phyloP scores from a whole-genome alignment of 2,888 invertebrate genomes.

The Chalcosyrphus nemorum region DNA sequence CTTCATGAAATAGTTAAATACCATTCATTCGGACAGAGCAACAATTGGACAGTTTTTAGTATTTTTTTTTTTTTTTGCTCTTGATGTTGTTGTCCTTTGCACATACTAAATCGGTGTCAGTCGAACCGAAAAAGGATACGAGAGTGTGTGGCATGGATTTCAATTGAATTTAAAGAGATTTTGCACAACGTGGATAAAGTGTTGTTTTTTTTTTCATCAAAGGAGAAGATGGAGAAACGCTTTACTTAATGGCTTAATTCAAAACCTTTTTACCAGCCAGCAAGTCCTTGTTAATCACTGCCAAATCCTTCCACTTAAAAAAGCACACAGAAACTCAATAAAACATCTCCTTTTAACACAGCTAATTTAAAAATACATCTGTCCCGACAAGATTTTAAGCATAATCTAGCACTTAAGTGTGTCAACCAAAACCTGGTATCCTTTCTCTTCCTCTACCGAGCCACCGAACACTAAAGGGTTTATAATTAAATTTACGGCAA shows the following conservation, averaged over 20 bases:
- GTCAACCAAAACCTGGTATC: slow-evolving; percentile 43
- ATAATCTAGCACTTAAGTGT: slow-evolving; percentile 66
- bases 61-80: too few species aligned
- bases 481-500: slow-evolving; percentile 56
- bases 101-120: neutral
- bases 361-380: slow-evolving; percentile 66
- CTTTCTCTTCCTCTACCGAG: neutral
- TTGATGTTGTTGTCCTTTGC: slow-evolving; percentile 21
- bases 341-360: slow-evolving; percentile 1
- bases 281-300: neutral
- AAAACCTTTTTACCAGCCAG: neutral
- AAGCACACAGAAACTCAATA: slow-evolving; percentile 3
- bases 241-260: slow-evolving; percentile 9
- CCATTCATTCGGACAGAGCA: slow-evolving; percentile 17
- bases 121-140: slow-evolving; percentile 3
- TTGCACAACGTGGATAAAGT: too few species aligned
- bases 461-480: slow-evolving; percentile 21
- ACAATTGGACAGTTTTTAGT: neutral
- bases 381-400: slow-evolving; percentile 33
- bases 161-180: neutral
- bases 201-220: neutral
- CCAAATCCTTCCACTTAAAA: neutral
- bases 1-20: slow-evolving; percentile 33
- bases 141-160: neutral
- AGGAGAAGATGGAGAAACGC: neutral